Conservation (phyloP, 2,113 vertebrate genomes). For the Pionites leucogaster region DNA sequence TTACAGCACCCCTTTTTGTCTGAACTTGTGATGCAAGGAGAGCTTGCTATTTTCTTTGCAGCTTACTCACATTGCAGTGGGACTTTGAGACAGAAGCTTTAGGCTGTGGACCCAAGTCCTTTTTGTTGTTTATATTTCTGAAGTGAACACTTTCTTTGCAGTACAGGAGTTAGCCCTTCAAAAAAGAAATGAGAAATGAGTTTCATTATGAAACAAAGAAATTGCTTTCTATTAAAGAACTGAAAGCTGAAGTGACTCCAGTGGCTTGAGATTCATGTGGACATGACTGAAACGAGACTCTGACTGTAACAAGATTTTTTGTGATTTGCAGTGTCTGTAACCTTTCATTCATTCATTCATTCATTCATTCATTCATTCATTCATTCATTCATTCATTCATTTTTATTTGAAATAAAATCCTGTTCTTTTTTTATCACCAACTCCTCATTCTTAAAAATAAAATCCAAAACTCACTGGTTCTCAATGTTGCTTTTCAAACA, state of each 20-base stretch:
- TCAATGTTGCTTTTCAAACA: slow-evolving; percentile 54
- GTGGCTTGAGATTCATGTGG: neutral
- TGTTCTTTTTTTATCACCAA: slow-evolving; percentile 29
- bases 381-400: neutral
- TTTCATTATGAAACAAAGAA: neutral
- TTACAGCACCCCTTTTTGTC: neutral
- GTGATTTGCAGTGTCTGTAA: neutral
- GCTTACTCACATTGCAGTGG: neutral
- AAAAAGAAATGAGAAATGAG: neutral
- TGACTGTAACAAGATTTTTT: neutral
- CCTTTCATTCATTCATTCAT: slow-evolving; percentile 19
- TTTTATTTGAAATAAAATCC: slow-evolving; percentile 62
- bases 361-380: slow-evolving; percentile 19
- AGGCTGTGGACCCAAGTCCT: neutral
- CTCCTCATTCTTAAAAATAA: slow-evolving; percentile 49
- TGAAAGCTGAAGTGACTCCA: neutral
- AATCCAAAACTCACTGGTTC: neutral
- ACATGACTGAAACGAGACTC: neutral
- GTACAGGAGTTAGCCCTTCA: neutral
- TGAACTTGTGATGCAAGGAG: neutral
- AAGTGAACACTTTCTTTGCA: neutral
- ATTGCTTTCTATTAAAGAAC: neutral
- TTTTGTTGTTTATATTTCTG: neutral
- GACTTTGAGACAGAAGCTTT: neutral
- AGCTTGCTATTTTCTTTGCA: neutral